These are phyloP conservation scores for Agonopterix heracliana DNA, from an alignment of 2,888 invertebrate genomes.

Conservation along the genomic window DNA sequence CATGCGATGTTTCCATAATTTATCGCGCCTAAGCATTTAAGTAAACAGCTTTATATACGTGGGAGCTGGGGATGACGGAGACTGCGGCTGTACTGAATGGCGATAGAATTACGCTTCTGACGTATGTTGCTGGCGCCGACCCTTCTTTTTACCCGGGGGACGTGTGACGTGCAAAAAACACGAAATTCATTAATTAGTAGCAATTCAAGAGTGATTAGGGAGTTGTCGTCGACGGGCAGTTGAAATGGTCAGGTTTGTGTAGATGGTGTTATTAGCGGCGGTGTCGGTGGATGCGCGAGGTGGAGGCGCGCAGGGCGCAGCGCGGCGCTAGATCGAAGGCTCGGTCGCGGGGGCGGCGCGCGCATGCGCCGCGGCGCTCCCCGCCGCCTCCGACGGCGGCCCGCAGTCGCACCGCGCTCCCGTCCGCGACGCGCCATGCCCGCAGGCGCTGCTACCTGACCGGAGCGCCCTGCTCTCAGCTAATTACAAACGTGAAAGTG, in stretches of 20 bases:
- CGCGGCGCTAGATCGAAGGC: conserved; percentile 54
- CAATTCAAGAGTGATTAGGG: conserved; percentile 34
- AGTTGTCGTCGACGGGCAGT: conserved; percentile 31
- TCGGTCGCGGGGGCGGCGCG: conserved; percentile 49
- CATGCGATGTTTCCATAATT: conserved; percentile 28
- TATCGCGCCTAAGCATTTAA: conserved; percentile 23
- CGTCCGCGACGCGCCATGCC: conserved; percentile 63
- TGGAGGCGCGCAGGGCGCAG: conserved; percentile 47
- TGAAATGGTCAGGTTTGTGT: conserved; percentile 50
- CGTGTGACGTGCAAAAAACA: conserved; percentile 20
- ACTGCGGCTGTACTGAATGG: conserved; percentile 15
- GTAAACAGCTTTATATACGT: conserved; percentile 29
- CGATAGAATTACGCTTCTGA: conserved; percentile 17
- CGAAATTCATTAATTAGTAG: conserved; percentile 30
- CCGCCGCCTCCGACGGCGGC: conserved; percentile 61
- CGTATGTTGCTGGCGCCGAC: conserved; percentile 10
- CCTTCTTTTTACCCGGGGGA: conserved; percentile 10
- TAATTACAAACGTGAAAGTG: conserved; percentile 45
- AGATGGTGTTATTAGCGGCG: conserved; percentile 63
- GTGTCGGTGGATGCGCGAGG: conserved; percentile 50
- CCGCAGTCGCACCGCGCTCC: conserved; percentile 58
- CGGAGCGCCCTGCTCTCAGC: conserved; percentile 52
- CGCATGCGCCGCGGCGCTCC: conserved; percentile 34
- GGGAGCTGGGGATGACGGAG: conserved; percentile 20
- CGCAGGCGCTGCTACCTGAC: conserved; percentile 63